Conservation (phyloP, 2,797 vertebrate species). For the Pseudochirops cupreus region DNA sequence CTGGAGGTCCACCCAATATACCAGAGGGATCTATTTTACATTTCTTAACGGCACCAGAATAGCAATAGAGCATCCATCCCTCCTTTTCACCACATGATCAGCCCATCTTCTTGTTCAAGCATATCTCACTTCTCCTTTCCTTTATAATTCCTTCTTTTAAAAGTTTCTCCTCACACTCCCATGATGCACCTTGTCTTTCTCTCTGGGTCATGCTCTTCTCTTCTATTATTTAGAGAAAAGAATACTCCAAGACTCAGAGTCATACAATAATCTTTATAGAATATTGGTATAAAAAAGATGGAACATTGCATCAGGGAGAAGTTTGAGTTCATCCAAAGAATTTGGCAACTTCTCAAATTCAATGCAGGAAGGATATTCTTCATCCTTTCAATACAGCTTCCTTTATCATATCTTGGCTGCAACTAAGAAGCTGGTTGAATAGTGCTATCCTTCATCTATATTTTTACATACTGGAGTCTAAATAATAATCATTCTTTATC, state of each 20-base stretch:
- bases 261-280: not conserved
- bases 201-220: not conserved
- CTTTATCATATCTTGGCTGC: not conserved
- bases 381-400: not conserved
- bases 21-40: not conserved
- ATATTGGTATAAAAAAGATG: not conserved
- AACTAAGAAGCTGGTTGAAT: not conserved
- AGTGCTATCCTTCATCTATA: not conserved
- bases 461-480: not conserved
- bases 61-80: not conserved
- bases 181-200: not conserved
- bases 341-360: not conserved
- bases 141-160: not conserved
- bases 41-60: not conserved
- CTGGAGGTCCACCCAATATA: accelerated
- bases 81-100: not conserved
- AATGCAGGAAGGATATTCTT: not conserved
- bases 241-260: not conserved
- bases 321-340: not conserved
- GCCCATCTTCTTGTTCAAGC: not conserved
- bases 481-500: not conserved
- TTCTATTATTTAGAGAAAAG: not conserved
- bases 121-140: not conserved
- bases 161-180: not conserved
- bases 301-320: not conserved